phyloP scores from a whole-genome alignment of 2,113 vertebrate genomes.

The Leucosticte australis region DNA sequence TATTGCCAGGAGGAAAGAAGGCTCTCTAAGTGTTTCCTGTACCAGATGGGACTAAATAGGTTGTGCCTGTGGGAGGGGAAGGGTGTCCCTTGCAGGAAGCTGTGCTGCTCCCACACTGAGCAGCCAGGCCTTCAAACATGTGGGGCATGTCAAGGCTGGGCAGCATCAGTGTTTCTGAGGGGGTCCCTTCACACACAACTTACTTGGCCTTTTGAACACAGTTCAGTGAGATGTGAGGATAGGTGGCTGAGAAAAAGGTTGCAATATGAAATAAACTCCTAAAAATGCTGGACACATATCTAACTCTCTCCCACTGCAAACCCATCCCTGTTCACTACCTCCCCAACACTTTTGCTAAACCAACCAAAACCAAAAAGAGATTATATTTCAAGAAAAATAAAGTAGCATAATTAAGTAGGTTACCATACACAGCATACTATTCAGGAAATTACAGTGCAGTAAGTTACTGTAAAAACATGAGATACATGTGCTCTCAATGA shows the following conservation, averaged over 20 bases:
- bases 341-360: neutral
- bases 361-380: neutral
- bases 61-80: neutral
- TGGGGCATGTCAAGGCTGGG: neutral
- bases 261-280: neutral
- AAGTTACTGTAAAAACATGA: neutral
- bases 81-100: neutral
- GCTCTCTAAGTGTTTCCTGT: neutral
- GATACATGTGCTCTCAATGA: neutral
- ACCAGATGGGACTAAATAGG: neutral
- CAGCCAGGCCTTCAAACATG: neutral
- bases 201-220: neutral
- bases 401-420: neutral
- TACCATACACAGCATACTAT: neutral
- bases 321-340: neutral
- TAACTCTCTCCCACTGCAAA: neutral
- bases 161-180: neutral
- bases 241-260: neutral
- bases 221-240: neutral
- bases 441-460: neutral
- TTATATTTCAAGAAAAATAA: slow-evolving; percentile 18
- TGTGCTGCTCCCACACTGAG: neutral
- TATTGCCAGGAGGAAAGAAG: neutral
- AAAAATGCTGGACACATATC: neutral
- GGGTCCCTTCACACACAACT: neutral